A percentile compares a stretch with the other conserved stretches of the same genome.
Evolutionary conservation across 2,888 invertebrate genomes (phyloP).

Genomic region (Lepeophtheirus nordmannii): DNA sequence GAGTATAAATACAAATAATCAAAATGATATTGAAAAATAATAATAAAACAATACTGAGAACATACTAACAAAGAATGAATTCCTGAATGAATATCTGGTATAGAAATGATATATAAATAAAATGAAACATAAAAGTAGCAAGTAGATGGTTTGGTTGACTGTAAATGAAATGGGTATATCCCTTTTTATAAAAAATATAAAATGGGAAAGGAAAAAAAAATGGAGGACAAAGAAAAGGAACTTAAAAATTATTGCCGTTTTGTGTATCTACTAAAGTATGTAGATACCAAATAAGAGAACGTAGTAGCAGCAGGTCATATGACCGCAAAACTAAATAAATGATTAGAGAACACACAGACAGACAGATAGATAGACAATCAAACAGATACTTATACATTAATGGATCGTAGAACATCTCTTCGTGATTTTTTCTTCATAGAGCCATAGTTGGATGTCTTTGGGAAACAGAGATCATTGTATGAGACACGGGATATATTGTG

Average conservation of each 20-base stretch:
- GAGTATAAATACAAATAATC: neutral
- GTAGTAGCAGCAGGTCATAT: too few relatives aligned
- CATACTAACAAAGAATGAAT: neutral
- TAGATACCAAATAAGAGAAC: too few relatives aligned
- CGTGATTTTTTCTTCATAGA: slow-evolving; percentile 29
- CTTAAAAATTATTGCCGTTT: neutral
- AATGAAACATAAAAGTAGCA: too few relatives aligned
- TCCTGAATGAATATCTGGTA: neutral
- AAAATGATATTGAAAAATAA: neutral
- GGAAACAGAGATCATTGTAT: slow-evolving; percentile 34
- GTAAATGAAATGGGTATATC: too few relatives aligned
- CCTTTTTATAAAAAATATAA: neutral
- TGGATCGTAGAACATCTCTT: neutral
- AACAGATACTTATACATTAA: neutral
- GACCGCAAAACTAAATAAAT: too few relatives aligned
- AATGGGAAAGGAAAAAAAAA: neutral
- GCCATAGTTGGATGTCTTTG: slow-evolving; percentile 33
- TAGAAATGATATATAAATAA: neutral
- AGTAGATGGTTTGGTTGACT: neutral
- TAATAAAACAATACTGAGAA: neutral
- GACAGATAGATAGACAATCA: too few relatives aligned
- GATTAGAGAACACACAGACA: too few relatives aligned
- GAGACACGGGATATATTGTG: slow-evolving; percentile 30
- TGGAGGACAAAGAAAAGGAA: neutral
- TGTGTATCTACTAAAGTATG: too few relatives aligned